Evolutionary conservation across 2,113 vertebrate genomes (phyloP).

Genomic region (Nyctibius bracteatus): DNA sequence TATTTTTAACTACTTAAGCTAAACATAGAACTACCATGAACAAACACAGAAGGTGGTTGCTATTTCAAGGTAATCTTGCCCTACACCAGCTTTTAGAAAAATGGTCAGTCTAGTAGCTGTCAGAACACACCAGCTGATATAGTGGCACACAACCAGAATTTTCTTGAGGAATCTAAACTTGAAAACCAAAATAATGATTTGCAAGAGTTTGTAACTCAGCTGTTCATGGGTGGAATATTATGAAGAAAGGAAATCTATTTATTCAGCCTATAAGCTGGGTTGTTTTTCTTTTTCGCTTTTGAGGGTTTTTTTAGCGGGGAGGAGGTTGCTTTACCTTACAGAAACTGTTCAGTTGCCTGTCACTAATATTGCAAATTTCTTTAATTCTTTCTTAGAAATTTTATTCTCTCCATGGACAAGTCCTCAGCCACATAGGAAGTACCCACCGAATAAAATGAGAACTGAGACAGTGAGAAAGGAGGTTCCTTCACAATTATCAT

Average conservation of each 20-base stretch:
- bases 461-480: neutral
- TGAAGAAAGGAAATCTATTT: neutral
- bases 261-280: neutral
- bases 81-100: neutral
- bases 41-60: neutral
- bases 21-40: neutral
- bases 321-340: neutral
- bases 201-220: neutral
- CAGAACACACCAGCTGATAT: neutral
- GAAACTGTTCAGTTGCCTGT: neutral
- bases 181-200: neutral
- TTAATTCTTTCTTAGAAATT: neutral
- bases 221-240: neutral
- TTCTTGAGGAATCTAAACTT: neutral
- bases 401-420: neutral
- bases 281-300: neutral
- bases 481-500: neutral
- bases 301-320: accelerated
- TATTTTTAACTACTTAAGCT: neutral
- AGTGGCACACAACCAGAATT: neutral
- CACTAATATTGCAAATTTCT: neutral
- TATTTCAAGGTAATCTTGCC: neutral
- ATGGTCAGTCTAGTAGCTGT: neutral
- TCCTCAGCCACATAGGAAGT: neutral
- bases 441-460: neutral